Base-by-base conservation (phyloP, 2,797 vertebrate genomes). In the Erethizon dorsatum region DNA sequence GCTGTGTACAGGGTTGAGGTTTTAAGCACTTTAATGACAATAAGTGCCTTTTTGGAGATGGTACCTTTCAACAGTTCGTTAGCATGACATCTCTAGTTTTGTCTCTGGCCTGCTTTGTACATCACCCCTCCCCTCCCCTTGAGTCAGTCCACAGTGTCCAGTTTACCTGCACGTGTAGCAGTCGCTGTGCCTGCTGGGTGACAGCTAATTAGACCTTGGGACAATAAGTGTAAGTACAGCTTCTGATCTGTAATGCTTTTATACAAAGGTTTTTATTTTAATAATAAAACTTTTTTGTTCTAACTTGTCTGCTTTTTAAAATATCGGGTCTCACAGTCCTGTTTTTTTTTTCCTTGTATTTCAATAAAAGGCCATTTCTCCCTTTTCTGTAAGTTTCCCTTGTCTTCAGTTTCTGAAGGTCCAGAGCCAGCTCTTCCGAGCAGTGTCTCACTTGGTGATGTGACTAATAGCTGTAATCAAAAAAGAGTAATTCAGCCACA, bases 231-330 rank as follows among this genome's bases (percentile, higher is more conserved):
- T 98, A 97, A 98, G 97, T 97, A 95, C 86, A 94, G 96, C 93
- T 97, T 98, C 52, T 63, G 65, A 97, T 97, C 65, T 97, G 18
- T 92, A 67, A 96, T 94, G 93, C 94, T 97, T 98, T 94, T 98
- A 97, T 98, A 98, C 61, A 97, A 97, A 97, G 83, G 26, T 37
- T 94, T 90, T 98, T 98, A 98, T 98, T 98, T 98, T 98, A 88
- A 97, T 98, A 99, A 98, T 98, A 98, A 99, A 98, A 99, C 54
- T 5, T 41, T 79, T 69, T 96, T 73, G 12, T 88, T 97, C 91
- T 98, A 90, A 83, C 79, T 89, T 92, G 97, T 96, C 91, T 97
- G 78, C 3, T 37, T 97, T 83, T 88, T 93, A 83, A 17, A 89
- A 54, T 77, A 22, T 0, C 90, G 8, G 67, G 0, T 88, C 14